phyloP scores from a whole-genome alignment of 2,888 invertebrate genomes.

The Esperia sulphurella region DNA sequence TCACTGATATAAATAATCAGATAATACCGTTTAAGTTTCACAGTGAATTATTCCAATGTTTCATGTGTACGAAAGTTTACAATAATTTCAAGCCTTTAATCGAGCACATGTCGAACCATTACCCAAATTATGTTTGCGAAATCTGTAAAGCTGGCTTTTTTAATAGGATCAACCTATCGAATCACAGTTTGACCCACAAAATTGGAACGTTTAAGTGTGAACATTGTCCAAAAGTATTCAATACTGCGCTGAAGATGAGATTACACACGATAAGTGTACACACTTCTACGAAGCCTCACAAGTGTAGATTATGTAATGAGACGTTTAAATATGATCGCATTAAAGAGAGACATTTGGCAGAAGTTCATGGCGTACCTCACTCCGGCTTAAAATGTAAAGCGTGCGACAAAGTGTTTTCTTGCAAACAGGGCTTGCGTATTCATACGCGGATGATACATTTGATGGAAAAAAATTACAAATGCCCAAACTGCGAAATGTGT shows the following conservation, averaged over 20 bases:
- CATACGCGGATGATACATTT: constrained; percentile 44
- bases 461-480: constrained; percentile 31
- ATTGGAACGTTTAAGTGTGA: too few relatives aligned
- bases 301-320: constrained; percentile 42
- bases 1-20: constrained; percentile 28
- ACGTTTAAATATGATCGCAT: constrained; percentile 40
- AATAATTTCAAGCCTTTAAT: constrained; percentile 1
- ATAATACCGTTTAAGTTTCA: constrained; percentile 45
- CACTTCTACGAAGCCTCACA: constrained; percentile 6
- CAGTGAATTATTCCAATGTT: constrained; percentile 33
- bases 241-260: constrained; percentile 49
- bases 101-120: constrained; percentile 25
- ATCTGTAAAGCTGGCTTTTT: constrained; percentile 26
- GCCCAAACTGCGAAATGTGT: constrained; percentile 25
- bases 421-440: constrained; percentile 22
- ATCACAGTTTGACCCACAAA: constrained; percentile 17
- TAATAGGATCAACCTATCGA: constrained; percentile 5
- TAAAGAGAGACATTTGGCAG: constrained; percentile 38
- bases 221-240: constrained; percentile 48
- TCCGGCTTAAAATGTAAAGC: constrained; percentile 30
- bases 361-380: constrained; percentile 24
- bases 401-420: constrained; percentile 30
- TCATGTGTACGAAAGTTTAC: constrained; percentile 1
- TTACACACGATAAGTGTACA: constrained; percentile 27
- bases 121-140: constrained; percentile 42